Evolutionary conservation across 2,113 vertebrate genomes (phyloP).

Genomic region (Campylomormyrus tamandua): DNA sequence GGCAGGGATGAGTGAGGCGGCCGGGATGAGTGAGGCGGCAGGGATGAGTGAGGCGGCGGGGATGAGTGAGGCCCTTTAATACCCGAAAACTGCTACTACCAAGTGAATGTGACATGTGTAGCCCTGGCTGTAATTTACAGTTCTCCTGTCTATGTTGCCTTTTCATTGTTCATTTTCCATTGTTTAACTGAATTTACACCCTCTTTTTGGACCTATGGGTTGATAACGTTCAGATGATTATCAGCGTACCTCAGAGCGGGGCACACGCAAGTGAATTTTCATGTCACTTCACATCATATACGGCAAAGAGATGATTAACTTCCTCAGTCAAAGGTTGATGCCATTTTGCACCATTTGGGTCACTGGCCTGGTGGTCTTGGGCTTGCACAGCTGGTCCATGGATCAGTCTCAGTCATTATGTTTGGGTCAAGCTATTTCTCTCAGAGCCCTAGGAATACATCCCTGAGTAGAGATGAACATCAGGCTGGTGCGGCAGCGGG

Average conservation of each 20-base stretch:
- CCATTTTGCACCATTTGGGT: neutral
- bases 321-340: neutral
- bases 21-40: too few species aligned
- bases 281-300: neutral
- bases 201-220: neutral
- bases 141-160: neutral
- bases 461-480: neutral
- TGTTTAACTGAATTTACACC: neutral
- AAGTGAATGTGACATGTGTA: neutral
- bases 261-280: neutral
- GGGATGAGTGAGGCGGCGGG: too few species aligned
- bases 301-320: neutral
- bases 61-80: neutral
- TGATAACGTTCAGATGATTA: neutral
- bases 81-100: neutral
- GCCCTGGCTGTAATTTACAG: neutral
- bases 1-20: neutral
- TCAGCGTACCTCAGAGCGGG: neutral
- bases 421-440: neutral
- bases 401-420: neutral
- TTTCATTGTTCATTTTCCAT: neutral
- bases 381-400: neutral
- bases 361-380: neutral
- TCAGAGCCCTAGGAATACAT: neutral
- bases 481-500: neutral